phyloP scores from a whole-genome alignment of 2,113 vertebrate genomes.

The Hiodon alosoides region DNA sequence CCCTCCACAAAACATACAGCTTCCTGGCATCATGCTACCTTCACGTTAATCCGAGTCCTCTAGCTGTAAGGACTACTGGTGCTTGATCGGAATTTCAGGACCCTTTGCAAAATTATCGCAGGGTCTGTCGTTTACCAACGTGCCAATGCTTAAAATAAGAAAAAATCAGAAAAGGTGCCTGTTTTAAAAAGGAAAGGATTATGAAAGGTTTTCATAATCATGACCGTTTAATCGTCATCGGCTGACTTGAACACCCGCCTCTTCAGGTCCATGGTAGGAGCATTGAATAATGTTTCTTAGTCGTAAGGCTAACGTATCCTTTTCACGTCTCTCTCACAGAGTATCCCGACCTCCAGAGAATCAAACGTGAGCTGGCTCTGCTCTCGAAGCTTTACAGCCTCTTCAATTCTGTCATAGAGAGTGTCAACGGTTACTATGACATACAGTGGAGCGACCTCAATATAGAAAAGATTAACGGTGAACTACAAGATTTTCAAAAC shows the following conservation, averaged over 20 bases:
- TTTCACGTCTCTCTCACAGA: slow-evolving; percentile 48
- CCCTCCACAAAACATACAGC: neutral
- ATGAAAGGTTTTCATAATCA: neutral
- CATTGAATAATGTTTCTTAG: too few species aligned
- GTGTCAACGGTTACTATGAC: slow-evolving; percentile 59
- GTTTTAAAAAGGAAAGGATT: neutral
- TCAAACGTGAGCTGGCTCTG: slow-evolving; percentile 66
- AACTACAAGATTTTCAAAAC: slow-evolving; percentile 77
- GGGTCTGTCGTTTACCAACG: too few species aligned
- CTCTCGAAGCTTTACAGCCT: slow-evolving; percentile 73
- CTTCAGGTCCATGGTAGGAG: too few species aligned
- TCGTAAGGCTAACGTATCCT: neutral
- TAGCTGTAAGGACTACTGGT: too few species aligned
- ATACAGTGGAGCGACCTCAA: slow-evolving; percentile 69
- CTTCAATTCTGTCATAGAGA: slow-evolving; percentile 61
- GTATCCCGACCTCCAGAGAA: slow-evolving; percentile 70
- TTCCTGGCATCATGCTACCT: too few species aligned
- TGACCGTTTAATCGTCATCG: neutral
- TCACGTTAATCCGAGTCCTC: too few species aligned
- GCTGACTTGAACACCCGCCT: too few species aligned
- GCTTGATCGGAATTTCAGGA: too few species aligned
- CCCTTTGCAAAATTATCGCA: too few species aligned
- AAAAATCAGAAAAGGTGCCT: neutral
- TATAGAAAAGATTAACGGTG: slow-evolving; percentile 68
- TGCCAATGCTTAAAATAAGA: too few species aligned